A percentile compares a stretch with the other conserved stretches of the same genome.
phyloP scores from a whole-genome alignment of 2,797 vertebrate species.

The Gastrophryne carolinensis region DNA sequence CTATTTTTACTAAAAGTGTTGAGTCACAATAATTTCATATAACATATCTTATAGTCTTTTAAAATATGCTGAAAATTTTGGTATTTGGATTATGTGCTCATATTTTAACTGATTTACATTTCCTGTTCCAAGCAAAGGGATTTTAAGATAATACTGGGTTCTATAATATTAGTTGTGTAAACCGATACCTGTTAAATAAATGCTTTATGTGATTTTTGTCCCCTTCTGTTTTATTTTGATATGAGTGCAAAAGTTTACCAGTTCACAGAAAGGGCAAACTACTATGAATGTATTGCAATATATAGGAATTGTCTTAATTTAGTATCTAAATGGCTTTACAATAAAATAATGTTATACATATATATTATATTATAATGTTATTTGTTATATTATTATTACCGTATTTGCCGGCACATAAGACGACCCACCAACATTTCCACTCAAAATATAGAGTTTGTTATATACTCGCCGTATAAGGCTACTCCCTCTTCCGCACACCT shows the following conservation, averaged over 20 bases:
- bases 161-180: constrained; percentile 1
- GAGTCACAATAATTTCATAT: constrained; percentile 3
- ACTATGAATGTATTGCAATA: constrained; percentile 29
- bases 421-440: too few relatives aligned
- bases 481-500: too few relatives aligned
- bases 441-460: too few relatives aligned
- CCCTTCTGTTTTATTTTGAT: constrained; percentile 27
- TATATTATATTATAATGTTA: not conserved
- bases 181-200: constrained; percentile 45
- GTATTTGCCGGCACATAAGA: too few relatives aligned
- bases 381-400: too few relatives aligned
- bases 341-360: constrained; percentile 28
- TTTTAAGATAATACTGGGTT: constrained; percentile 21
- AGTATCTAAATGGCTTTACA: not conserved
- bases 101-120: constrained; percentile 31
- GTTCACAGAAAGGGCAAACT: constrained; percentile 42
- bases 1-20: constrained; percentile 10
- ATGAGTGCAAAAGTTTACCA: constrained; percentile 43
- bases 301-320: constrained; percentile 16
- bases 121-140: constrained; percentile 5
- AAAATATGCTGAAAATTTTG: constrained; percentile 5
- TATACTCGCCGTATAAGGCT: too few relatives aligned
- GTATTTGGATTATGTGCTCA: constrained; percentile 28
- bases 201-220: constrained; percentile 46
- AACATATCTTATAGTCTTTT: not conserved